These are phyloP conservation scores for Oreochromis aureus DNA, from an alignment of 2,113 vertebrate genomes.

Conservation along the genomic window DNA sequence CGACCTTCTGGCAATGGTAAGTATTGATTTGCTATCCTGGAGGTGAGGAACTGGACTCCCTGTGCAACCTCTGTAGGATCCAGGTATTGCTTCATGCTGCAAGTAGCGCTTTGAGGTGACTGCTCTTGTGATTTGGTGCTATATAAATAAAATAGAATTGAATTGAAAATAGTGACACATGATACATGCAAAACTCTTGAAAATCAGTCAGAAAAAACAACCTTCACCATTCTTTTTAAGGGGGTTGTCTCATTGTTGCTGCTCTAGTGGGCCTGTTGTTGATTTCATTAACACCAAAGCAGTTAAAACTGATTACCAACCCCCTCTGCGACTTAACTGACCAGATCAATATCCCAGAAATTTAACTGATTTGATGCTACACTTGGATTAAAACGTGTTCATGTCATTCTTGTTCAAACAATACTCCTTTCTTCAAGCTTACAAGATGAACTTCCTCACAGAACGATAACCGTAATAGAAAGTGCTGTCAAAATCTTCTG, in stretches of 20 bases:
- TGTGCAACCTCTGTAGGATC: neutral
- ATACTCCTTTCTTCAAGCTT: neutral
- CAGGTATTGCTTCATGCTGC: neutral
- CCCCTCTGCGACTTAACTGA: neutral
- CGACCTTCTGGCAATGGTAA: neutral
- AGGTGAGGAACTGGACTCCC: neutral
- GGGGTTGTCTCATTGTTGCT: neutral
- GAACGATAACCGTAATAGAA: neutral
- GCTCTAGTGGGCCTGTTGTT: neutral
- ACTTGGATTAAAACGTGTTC: neutral
- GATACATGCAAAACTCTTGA: neutral
- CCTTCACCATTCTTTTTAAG: neutral
- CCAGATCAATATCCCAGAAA: neutral
- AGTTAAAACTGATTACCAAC: neutral
- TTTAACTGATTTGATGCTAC: neutral
- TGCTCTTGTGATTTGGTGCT: neutral
- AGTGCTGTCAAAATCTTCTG: neutral
- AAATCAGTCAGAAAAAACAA: neutral
- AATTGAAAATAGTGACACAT: neutral
- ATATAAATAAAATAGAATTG: neutral
- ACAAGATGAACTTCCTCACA: neutral
- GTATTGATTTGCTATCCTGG: neutral
- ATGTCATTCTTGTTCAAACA: neutral
- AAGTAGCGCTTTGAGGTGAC: neutral
- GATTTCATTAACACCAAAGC: neutral